Evolutionary conservation across 2,113 vertebrate genomes (phyloP), one percentile per base, ranked within the genome.

Genomic region (Mesitornis unicolor): DNA sequence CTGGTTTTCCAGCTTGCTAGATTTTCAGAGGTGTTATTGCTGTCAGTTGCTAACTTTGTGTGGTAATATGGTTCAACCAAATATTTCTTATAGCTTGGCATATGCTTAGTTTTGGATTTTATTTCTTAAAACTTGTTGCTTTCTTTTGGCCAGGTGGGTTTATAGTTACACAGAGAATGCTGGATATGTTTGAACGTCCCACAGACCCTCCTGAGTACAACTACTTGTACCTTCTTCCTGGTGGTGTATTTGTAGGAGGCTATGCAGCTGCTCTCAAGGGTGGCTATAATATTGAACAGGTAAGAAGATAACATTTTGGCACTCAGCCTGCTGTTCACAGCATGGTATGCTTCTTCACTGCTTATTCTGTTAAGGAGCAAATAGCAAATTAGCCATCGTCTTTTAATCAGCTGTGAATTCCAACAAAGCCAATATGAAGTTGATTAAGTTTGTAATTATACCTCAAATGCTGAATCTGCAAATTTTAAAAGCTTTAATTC

Each of bases 171-270:
- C 97, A 99, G 98, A 99, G 98, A 97, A 99, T 99, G 99, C 94
- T 99, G 98, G 99, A 99, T 98, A 99, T 99, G 99, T 99, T 99
- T 97, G 99, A 99, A 95, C 99, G 99, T 50, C 99, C 99, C 89
- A 99, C 98, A 7, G 99, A 99, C 87, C 99, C 99, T 83, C 99
- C 99, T 6, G 99, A 99, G 81, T 98, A 99, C 86, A 99, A 99
- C 96, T 99, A 99, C 96, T 97, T 99, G 71, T 99, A 99, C 88
- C 96, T 99, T 11, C 98, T 99, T 38, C 99, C 99, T 83, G 97
- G 97, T 25, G 99, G 98, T 5, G 96, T 98, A 14, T 99, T 99
- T 24, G 96, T 99, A 10, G 99, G 99, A 69, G 99, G 99, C 60
- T 99, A 99, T 51, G 98, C 97, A 53, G 98, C 98, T 31, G 98